A percentile compares a stretch with the other conserved stretches of the same genome.
phyloP scores from a whole-genome alignment of 2,797 vertebrate genomes.

The Mycteria americana region DNA sequence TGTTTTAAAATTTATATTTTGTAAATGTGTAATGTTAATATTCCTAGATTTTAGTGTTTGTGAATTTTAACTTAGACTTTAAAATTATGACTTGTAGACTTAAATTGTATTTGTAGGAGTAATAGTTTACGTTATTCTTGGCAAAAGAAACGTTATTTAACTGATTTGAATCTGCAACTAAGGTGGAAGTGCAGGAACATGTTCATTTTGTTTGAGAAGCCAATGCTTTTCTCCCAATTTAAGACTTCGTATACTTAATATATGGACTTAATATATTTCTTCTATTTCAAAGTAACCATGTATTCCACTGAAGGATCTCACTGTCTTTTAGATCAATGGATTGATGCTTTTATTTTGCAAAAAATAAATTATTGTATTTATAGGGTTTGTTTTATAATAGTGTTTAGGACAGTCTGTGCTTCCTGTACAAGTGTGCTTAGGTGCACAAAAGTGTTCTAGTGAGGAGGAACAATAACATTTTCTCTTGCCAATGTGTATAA shows the following conservation, averaged over 20 bases:
- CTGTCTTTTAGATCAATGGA: neutral
- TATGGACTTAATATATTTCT: neutral
- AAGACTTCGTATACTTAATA: neutral
- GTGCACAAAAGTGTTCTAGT: neutral
- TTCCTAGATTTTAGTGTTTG: neutral
- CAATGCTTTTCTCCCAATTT: neutral
- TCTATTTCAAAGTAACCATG: neutral
- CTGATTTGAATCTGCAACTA: neutral
- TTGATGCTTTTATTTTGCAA: conserved; percentile 8
- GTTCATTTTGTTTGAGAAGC: neutral
- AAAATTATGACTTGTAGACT: neutral
- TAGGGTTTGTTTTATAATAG: neutral
- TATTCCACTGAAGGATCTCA: neutral
- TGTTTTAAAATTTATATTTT: neutral
- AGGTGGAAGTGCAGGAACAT: neutral
- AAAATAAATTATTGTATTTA: neutral
- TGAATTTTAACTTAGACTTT: neutral
- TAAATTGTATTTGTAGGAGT: neutral
- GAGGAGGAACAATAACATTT: neutral
- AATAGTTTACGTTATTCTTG: neutral
- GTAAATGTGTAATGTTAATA: neutral
- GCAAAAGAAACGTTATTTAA: neutral
- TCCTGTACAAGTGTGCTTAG: neutral
- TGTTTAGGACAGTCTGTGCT: neutral
- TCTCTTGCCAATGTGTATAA: neutral